These are phyloP conservation scores for Bombus impatiens DNA, from an alignment of 1,140 invertebrate species.

Conservation along the genomic window DNA sequence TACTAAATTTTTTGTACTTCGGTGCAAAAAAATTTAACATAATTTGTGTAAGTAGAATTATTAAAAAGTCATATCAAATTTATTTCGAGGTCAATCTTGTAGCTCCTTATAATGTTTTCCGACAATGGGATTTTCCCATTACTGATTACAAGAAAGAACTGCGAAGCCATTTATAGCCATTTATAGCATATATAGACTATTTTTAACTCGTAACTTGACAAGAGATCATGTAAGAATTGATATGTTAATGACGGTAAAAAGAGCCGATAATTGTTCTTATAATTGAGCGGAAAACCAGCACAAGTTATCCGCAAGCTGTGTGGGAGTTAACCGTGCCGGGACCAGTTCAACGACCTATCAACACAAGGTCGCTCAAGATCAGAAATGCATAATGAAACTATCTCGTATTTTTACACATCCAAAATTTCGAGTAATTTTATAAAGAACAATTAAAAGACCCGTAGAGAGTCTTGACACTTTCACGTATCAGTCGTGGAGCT, in stretches of 20 bases:
- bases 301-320: constrained; percentile 17
- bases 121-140: neutral
- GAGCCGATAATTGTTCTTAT: constrained; percentile 14
- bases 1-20: too few relatives aligned
- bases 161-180: neutral
- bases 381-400: constrained; percentile 18
- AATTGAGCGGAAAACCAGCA: constrained; percentile 20
- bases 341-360: constrained; percentile 35
- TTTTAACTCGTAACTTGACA: neutral
- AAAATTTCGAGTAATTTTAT: neutral
- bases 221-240: neutral
- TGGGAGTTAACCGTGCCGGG: constrained; percentile 28
- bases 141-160: neutral
- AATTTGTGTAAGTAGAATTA: neutral
- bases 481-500: neutral
- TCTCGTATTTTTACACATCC: constrained; percentile 3
- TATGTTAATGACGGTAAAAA: neutral
- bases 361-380: constrained; percentile 18
- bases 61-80: neutral
- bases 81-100: neutral
- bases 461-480: too few relatives aligned
- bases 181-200: neutral
- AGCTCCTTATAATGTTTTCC: neutral
- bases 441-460: neutral
- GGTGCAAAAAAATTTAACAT: too few relatives aligned